These are phyloP conservation scores for Morone chrysops DNA, from an alignment of 2,113 vertebrate species.

Conservation along the genomic window DNA sequence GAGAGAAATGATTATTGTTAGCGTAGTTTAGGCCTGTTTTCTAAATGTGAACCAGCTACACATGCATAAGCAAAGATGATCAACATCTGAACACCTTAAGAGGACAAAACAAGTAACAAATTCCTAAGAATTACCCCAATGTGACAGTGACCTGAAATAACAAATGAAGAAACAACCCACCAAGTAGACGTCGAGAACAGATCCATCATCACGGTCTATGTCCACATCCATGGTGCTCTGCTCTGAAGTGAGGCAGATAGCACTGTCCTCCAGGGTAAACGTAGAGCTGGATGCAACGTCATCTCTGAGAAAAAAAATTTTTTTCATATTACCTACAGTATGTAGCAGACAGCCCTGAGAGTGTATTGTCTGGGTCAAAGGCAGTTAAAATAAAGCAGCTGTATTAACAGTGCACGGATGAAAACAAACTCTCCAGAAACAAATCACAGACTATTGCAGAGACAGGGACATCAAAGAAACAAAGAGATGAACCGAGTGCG, in stretches of 20 bases:
- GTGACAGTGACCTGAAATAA: not conserved
- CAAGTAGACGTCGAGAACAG: slow-evolving; percentile 94
- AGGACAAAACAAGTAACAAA: not conserved
- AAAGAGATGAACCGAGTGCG: not conserved
- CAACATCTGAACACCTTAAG: not conserved
- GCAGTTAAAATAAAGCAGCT: slow-evolving; percentile 22
- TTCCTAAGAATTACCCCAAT: not conserved
- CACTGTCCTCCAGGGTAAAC: slow-evolving; percentile 94
- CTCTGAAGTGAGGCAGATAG: slow-evolving; percentile 94
- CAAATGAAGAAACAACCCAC: slow-evolving; percentile 77
- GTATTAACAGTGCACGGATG: slow-evolving; percentile 14
- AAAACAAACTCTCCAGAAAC: slow-evolving; percentile 5
- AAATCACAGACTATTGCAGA: not conserved
- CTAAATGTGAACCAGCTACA: not conserved
- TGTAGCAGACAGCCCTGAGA: not conserved
- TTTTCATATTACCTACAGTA: slow-evolving; percentile 4
- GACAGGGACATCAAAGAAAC: slow-evolving; percentile 14
- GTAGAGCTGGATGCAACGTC: slow-evolving; percentile 91
- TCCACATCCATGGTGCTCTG: slow-evolving; percentile 91
- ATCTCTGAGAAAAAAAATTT: slow-evolving; percentile 83
- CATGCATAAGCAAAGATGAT: not conserved
- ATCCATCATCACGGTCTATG: slow-evolving; percentile 91
- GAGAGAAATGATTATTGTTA: not conserved
- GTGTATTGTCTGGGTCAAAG: slow-evolving; percentile 3
- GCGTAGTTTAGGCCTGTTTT: not conserved